These are phyloP conservation scores for Geophilus truncorum DNA, from an alignment of 2,888 invertebrate species.

Conservation along the genomic window DNA sequence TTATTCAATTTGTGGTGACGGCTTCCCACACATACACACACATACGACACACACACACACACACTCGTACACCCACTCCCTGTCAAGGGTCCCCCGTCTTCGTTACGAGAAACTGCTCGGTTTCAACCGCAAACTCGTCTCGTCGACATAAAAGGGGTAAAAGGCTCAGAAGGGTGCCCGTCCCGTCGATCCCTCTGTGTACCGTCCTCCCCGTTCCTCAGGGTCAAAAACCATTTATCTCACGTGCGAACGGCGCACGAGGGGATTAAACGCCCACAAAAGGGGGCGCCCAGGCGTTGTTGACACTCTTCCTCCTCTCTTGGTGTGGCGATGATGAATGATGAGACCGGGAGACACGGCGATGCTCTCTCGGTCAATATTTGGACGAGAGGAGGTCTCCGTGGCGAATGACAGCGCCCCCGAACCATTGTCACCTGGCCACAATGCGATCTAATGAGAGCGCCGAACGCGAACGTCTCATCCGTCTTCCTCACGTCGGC, in stretches of 20 bases:
- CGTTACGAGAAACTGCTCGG: not conserved
- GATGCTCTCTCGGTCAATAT: conserved; percentile 15
- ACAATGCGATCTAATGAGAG: conserved; percentile 4
- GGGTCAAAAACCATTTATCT: not conserved
- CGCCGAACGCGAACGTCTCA: not conserved
- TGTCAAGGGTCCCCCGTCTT: not conserved
- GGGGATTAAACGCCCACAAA: conserved; percentile 15
- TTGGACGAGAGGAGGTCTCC: conserved; percentile 14
- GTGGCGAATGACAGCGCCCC: conserved; percentile 13
- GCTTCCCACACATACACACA: not conserved
- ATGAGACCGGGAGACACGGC: not conserved
- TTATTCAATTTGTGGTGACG: conserved; percentile 30
- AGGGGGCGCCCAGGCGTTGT: conserved; percentile 7
- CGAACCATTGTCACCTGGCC: conserved; percentile 14
- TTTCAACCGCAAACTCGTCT: conserved; percentile 1
- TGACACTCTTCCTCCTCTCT: conserved; percentile 4
- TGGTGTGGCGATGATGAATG: not conserved
- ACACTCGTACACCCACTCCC: not conserved
- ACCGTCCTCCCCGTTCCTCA: not conserved
- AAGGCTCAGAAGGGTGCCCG: not conserved
- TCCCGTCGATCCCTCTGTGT: not conserved
- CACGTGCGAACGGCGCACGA: conserved; percentile 13
- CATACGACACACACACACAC: not conserved
- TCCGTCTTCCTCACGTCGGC: not conserved
- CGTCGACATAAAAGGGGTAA: not conserved